Evolutionary conservation across 2,797 vertebrate genomes (phyloP), one percentile per base, ranked within the genome.

Genomic region (Melanotaenia boesemani): DNA sequence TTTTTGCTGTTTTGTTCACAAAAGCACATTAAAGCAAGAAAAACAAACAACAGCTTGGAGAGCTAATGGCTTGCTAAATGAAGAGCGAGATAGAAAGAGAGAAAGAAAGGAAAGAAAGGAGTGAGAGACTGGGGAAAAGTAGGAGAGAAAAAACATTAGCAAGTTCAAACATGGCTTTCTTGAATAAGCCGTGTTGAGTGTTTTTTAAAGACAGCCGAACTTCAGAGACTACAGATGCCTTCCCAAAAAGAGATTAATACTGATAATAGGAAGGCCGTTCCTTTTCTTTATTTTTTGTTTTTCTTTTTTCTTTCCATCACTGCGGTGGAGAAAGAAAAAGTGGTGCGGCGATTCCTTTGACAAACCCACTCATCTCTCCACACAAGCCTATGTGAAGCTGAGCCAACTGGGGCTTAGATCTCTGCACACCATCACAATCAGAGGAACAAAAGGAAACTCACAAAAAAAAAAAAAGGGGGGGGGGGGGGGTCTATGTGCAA

Each of bases 11-110:
- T 87, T 86, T 83, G 71, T 86, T 84, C 9, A 61, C 72, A 82
- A 81, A 85, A 78, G 37, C 64, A 89, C 86, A 89, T 91, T 84
- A 88, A 91, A 90, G 87, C 72, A 63, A 67, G 61, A 86, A 91
- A 90, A 90, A 91, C 86, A 91, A 90, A 93, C 88, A 91, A 91
- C 89, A 92, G 90, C 88, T 90, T 92, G 91, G 85, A 85, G 86
- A 90, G 85, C 86, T 89, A 93, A 92, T 90, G 88, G 82, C 80
- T 88, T 37, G 60, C 80, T 88, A 83, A 90, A 91, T 80, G 83
- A 88, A 87, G 86, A 82, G 86, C 76, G 81, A 66, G 83, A 89
- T 61, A 63, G 74, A 82, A 72, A 71, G 72, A 80, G 74, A 69
- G 70, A 65, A 8, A 74, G 24, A 26, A 26, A 26, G 24, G 59